These are phyloP conservation scores for Heliocidaris erythrogramma DNA, from an alignment of 35 echinoderm and acorn worm genomes.

Conservation along the genomic window DNA sequence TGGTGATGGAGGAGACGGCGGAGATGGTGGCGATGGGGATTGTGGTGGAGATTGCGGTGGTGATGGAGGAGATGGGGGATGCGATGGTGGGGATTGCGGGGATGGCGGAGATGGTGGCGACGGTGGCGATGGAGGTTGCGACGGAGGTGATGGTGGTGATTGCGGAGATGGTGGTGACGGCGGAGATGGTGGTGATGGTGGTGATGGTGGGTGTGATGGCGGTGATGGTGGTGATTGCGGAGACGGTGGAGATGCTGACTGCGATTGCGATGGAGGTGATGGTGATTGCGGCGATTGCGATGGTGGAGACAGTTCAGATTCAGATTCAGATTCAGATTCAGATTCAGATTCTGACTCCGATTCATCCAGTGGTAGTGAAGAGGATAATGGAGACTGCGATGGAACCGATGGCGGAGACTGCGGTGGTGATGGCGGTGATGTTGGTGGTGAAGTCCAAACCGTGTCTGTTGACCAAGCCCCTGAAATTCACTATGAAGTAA, in stretches of 20 bases:
- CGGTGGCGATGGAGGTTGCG: background rate
- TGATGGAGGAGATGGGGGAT: background rate
- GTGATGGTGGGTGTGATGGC: slow-evolving; percentile 14
- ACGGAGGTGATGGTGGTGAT: background rate
- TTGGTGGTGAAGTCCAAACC: background rate
- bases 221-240: slow-evolving; percentile 8
- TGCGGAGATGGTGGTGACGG: background rate
- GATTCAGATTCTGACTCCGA: background rate
- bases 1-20: background rate
- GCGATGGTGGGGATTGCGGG: background rate
- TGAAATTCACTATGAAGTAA: background rate
- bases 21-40: background rate
- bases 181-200: background rate
- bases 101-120: background rate
- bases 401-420: background rate
- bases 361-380: background rate
- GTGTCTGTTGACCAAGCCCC: background rate
- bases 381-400: background rate
- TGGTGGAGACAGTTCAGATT: background rate
- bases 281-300: slow-evolving; percentile 2
- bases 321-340: background rate
- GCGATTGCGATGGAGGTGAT: background rate
- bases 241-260: background rate
- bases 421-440: background rate
- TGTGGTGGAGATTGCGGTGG: background rate